Evolutionary conservation across 92 coral and sea anemone genomes (phyloP).

Genomic region (Hydrozoanthus gracilis): DNA sequence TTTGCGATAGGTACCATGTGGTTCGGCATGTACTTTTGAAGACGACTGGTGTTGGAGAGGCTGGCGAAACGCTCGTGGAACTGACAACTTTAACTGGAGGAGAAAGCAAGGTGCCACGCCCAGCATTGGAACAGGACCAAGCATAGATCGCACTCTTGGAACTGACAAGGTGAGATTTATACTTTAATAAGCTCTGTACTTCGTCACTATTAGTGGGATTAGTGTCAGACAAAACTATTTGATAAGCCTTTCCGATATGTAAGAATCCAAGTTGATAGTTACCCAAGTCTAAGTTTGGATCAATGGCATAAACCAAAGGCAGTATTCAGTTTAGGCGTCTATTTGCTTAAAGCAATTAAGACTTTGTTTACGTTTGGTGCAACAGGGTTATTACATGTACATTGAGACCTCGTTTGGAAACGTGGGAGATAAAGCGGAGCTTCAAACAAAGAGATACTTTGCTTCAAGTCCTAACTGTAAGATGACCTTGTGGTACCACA

Average conservation of each 20-base stretch:
- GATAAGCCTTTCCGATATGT: too few relatives aligned
- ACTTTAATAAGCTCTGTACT: background rate
- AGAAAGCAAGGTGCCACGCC: conserved; percentile 83
- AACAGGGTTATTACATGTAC: conserved; percentile 95
- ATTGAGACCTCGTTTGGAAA: conserved; percentile 79
- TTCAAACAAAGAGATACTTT: conserved; percentile 88
- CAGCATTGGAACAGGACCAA: conserved; percentile 85
- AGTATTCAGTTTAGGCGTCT: too few relatives aligned
- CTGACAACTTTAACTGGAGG: conserved; percentile 95
- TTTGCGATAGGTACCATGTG: conserved; percentile 78
- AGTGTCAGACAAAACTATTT: too few relatives aligned
- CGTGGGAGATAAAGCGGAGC: conserved; percentile 87
- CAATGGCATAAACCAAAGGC: too few relatives aligned
- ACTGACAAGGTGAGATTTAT: conserved; percentile 53
- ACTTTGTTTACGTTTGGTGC: background rate
- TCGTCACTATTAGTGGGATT: too few relatives aligned
- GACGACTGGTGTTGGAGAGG: conserved; percentile 88
- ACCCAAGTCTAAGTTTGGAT: too few relatives aligned
- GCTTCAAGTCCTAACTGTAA: conserved; percentile 89
- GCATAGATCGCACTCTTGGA: conserved; percentile 85
- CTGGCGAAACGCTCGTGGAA: conserved; percentile 87
- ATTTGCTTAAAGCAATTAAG: background rate
- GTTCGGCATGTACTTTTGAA: conserved; percentile 89
- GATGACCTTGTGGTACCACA: conserved; percentile 94
- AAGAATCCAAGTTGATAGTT: too few relatives aligned